Evolutionary conservation across 2,888 invertebrate species (phyloP), one percentile per base, ranked within the genome.

Genomic region (Microdon myrmicae): DNA sequence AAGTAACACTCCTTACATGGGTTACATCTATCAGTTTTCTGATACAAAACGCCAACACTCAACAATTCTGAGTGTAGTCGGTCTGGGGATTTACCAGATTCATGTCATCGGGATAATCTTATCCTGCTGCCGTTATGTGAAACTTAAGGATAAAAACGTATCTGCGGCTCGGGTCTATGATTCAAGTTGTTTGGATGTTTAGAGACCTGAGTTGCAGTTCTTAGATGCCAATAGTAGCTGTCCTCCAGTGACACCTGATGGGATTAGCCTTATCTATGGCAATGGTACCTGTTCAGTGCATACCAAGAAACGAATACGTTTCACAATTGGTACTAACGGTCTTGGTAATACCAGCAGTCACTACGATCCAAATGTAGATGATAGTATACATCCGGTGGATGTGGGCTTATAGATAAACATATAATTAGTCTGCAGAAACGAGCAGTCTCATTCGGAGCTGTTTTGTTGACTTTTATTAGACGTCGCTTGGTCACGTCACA

Each of bases 101-200:
- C 92, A 92, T 73, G 84, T 92, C 55, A 89, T 93, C 81, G 93
- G 93, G 4, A 88, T 93, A 73, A 82, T 92, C 39, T 86, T 92
- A 73, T 87, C 92, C 3, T 90, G 90, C 75, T 88, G 89, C 73
- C 84, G 93, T 4, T 92, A 91, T 77, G 86, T 87, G 61, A 90
- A 90, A 79, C 84, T 92, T 37, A 88, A 87, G 73, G 70, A 71
- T 56, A 67, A 68, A 25, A 69, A 71, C 31, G 70, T 67, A 69
- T 68, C 69, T 60, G 69, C 69, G 68, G 58, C 67, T 68, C 85
- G 87, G 78, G 84, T 86, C 70, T 82, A 83, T 71, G 86, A 86
- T 82, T 83, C 83, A 83, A 83, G 80, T 73, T 79, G 81, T 79
- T 81, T 81, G 67, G 79, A 79, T 72, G 76, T 82, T 71, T 72